Evolutionary conservation across 2,888 invertebrate genomes (phyloP), one percentile per base, ranked within the genome.

Genomic region (Volucella inflata): DNA sequence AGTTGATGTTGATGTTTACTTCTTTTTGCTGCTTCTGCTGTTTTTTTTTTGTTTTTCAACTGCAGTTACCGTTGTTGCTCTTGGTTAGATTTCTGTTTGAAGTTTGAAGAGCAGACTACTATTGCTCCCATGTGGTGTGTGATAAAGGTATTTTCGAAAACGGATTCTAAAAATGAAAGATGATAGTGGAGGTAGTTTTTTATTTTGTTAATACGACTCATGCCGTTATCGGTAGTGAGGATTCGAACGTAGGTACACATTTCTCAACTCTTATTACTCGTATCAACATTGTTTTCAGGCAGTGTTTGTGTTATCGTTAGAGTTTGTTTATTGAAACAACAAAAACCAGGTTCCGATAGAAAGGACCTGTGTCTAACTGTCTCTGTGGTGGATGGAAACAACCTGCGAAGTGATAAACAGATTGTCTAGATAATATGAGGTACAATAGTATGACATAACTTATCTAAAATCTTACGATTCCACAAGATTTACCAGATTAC

Each of bases 91-190:
- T 77, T 48, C n/a, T 77, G 42, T 77, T 74, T 75, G 75, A 70
- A 70, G 75, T 75, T 79, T 59, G 70, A 70, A 36, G 57, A 70
- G 57, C 51, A 82, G 67, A 72, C 77, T 72, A 82, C 77, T n/a
- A n/a, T n/a, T 46, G 82, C 70, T 82, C 82, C 77, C 82, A 77
- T 60, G 71, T 72, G 77, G 77, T 60, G 30, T 30, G 30, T 30
- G 65, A 70, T 76, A 76, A 76, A 76, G 59, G 50, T 17, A 12
- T 68, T 68, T 68, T 68, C 48, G 50, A 38, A 70, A 77, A 60
- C 44, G 50, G 38, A 30, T 67, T 6, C 17, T 12, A n/a, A 17
- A 21, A 67, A 21, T 67, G 51, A 40, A 8, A 40, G 40, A 67
- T 50, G 12, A 30, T 30, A 30, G 30, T 36, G 36, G 8, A 17